Base-by-base conservation (phyloP, 2,113 vertebrate genomes). In the Dasyprocta punctata region DNA sequence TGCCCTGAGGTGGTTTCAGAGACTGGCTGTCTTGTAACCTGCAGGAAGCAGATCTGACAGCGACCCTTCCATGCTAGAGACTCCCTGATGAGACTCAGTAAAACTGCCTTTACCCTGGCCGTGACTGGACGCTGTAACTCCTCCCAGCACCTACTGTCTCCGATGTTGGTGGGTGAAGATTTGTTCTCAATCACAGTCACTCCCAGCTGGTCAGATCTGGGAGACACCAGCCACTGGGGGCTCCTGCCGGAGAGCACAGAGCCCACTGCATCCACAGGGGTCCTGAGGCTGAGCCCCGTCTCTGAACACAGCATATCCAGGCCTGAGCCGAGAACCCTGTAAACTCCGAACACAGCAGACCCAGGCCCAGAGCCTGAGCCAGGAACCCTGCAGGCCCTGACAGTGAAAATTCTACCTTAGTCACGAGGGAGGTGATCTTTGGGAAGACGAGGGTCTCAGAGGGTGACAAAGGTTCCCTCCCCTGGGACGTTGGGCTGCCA, bases 11-110 rank as follows among this genome's bases (percentile, higher is more conserved):
- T 60, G 26, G 30, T 82, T 96, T 95, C 91, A 97, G 92, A 86
- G 92, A 95, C 92, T 89, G 4, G 17, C 41, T 75, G 17, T 47
- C n/a, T 97, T 98, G 91, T 75, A 92, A 89, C 65, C 47, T 61
- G 0, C 63, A 52, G 26, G 58, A 86, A 94, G n/a, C 22, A 61
- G 12, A 19, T 52, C 52, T 30, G 24, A 93, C 36, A n/a, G 13
- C n/a, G 28, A 44, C 1, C 13, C 36, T 56, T 86, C 28, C 28
- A 5, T 28, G n/a, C 88, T 81, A 92, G 9, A 69, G 28, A 52
- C 63, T 81, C 56, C 61, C 44, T 95, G 95, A 88, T 11, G 26
- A 94, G 61, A 89, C 61, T 38, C 90, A 78, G 56, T 94, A 94
- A 89, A 92, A 86, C 89, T 85, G 13, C 67, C 44, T 4, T 86